Evolutionary conservation across 1,140 invertebrate species (phyloP), one percentile per base, ranked within the genome.

Genomic region (Lepidotrigona ventralis): DNA sequence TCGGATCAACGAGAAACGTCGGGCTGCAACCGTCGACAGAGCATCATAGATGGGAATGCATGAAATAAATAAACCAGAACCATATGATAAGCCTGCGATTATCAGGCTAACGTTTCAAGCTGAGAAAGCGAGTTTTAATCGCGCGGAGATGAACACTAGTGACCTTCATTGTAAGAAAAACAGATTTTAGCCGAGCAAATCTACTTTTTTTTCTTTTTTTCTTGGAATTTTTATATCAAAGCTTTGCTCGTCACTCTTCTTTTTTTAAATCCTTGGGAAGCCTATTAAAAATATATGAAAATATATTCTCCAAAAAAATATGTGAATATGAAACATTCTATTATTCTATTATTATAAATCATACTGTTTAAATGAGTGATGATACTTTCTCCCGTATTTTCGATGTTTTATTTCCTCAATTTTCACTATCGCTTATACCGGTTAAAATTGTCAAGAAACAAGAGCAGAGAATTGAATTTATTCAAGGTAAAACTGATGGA

Each of bases 41-140:
- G 8, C 6, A 46, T 46, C 39, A 46, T 33, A 76, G 21, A 54
- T 33, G 56, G 60, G 79, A 81, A 74, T 66, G 51, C 54, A 51
- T 11, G 66, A 73, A 54, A 60, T 84, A 83, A 87, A 87, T 60
- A 87, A 86, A 87, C 72, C 83, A 60, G 51, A 46, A 46, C 39
- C 6, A 0, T 53, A 66, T 19, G 86, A 87, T 87, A 87, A 82
- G 76, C 33, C 15, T n/a, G 29, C 33, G 64, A 60, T n/a, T 80
- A 84, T 80, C 72, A n/a, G 75, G 79, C 12, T 74, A 72, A 77
- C 23, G 66, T 73, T 79, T 86, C 68, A 26, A 66, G 86, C 85
- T 84, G 85, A 88, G 78, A 78, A 86, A 88, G 86, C 85, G 53
- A 4, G 78, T 88, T 19, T 88, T 84, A 84, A 88, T 86, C 78